Conservation (phyloP, 1,140 invertebrate genomes). For the Drosophila oshimai region DNA sequence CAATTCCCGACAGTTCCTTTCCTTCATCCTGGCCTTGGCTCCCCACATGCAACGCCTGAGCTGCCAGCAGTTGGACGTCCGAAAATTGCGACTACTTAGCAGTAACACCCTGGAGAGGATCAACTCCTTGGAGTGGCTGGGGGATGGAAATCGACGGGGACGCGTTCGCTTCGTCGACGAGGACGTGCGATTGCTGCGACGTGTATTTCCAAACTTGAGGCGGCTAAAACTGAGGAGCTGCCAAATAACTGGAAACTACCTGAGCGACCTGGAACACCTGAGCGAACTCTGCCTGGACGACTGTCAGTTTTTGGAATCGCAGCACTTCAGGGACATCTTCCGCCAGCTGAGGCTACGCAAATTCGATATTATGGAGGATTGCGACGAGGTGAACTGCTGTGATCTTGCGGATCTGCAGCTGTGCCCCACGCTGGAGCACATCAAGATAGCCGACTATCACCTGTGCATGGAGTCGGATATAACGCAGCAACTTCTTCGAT, state of each 20-base stretch:
- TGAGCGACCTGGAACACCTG: conserved; percentile 49
- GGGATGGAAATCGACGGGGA: conserved; percentile 10
- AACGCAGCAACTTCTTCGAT: conserved; percentile 49
- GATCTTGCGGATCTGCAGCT: conserved; percentile 62
- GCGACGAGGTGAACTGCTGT: conserved; percentile 74
- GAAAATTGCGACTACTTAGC: conserved; percentile 41
- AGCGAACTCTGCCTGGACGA: conserved; percentile 62
- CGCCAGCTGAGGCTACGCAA: conserved; percentile 53
- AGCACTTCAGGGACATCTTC: conserved; percentile 67
- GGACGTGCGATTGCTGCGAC: conserved; percentile 52
- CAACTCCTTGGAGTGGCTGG: conserved; percentile 51
- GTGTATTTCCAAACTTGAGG: conserved; percentile 53
- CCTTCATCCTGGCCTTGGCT: conserved; percentile 43
- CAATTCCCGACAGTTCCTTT: conserved; percentile 34
- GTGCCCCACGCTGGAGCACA: conserved; percentile 69
- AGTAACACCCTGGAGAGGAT: conserved; percentile 23
- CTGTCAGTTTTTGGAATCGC: conserved; percentile 65
- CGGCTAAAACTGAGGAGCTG: conserved; percentile 56
- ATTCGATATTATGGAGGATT: conserved; percentile 75
- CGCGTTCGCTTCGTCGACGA: conserved; percentile 59
- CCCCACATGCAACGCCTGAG: conserved; percentile 49
- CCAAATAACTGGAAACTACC: conserved; percentile 62
- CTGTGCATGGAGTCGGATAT: conserved; percentile 71
- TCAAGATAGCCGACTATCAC: conserved; percentile 75
- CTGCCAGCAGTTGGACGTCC: conserved; percentile 52